Evolutionary conservation across 2,888 invertebrate genomes (phyloP), one percentile per base, ranked within the genome.

Genomic region (Beris chalybata): DNA sequence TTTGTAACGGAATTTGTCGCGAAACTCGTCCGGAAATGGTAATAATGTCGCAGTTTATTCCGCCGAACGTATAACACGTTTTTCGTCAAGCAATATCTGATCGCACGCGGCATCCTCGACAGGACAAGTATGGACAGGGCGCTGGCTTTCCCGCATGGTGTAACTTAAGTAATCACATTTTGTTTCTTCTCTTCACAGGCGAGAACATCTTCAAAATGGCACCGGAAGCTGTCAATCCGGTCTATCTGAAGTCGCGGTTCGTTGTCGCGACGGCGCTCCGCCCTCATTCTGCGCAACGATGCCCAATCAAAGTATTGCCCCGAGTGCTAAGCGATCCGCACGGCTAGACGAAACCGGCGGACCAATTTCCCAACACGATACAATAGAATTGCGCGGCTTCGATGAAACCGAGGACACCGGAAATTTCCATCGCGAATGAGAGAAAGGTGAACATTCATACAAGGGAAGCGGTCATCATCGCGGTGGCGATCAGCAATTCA

Each of bases 331-430:
- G 86, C 71, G 83, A 85, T 73, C 78, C 63, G 9, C 75, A 73
- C 84, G 87, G 68, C 87, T 87, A 73, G 92, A 91, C 72, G 93
- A 94, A 78, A 95, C 95, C 4, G 89, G 89, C 68, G 96, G 95
- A 53, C 96, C 96, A 54, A 90, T 91, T 69, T 95, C 95, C 69
- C 92, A 95, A 77, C 79, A 89, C 75, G 97, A 97, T 74, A 94
- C 93, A 45, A 97, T 97, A 74, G 97, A 97, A 80, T 83, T 97
- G 73, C 89, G 91, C 56, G 97, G 97, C 15, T 97, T 97, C 81
- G 95, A 96, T 74, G 93, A 91, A 15, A 76, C 75, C 29, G 69
- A 70, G 1, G 59, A 71, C 61, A 65, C 31, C 38, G 22, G 44
- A 5, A 54, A 15, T 4, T 54, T 56, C 22, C 61, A 48, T 11